Evolutionary conservation across 2,888 invertebrate species (phyloP).

Genomic region (Petrolisthes manimaculis): DNA sequence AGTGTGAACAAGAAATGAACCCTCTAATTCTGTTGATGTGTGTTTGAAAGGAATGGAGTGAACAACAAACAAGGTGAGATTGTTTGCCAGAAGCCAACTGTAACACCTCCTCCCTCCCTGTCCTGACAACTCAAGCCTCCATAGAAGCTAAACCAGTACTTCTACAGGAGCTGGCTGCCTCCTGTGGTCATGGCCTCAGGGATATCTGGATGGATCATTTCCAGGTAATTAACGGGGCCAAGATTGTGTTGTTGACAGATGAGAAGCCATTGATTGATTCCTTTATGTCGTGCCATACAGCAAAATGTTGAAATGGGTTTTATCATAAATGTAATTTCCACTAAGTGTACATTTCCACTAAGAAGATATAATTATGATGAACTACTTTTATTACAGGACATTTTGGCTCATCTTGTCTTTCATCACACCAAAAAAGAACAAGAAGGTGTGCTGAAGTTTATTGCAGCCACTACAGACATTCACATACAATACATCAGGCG

Average conservation of each 20-base stretch:
- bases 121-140: constrained; percentile 48
- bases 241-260: no score
- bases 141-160: constrained; percentile 49
- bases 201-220: constrained; percentile 61
- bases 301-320: no score
- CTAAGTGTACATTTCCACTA: background rate
- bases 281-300: no score
- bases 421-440: constrained; percentile 52
- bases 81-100: constrained; percentile 48
- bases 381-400: constrained; percentile 49
- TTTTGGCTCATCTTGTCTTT: constrained; percentile 61
- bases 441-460: constrained; percentile 44
- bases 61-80: constrained; percentile 34
- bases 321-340: background rate
- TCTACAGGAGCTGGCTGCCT: constrained; percentile 53
- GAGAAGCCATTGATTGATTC: no score
- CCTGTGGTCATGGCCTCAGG: constrained; percentile 45
- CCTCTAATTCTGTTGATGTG: background rate
- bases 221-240: constrained; percentile 33
- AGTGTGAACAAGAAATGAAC: no score
- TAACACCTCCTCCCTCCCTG: constrained; percentile 59
- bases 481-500: constrained; percentile 59
- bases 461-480: constrained; percentile 59
- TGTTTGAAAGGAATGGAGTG: constrained; percentile 16
- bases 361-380: background rate